Evolutionary conservation across 2,888 invertebrate genomes (phyloP), one percentile per base, ranked within the genome.

Genomic region (Xestia xanthographa): DNA sequence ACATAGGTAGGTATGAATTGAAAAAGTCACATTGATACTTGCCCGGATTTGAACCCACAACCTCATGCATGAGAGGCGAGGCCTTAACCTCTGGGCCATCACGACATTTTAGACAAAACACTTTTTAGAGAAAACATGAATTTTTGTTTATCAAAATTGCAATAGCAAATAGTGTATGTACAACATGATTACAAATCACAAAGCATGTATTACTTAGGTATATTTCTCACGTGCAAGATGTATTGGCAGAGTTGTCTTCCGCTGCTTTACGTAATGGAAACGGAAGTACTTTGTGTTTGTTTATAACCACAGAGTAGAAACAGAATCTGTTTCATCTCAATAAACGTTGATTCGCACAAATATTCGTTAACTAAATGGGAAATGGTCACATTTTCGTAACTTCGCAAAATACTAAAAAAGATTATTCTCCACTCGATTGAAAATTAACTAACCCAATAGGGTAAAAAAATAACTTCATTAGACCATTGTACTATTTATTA

Each of bases 191-290:
- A 26, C 38, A 77, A 69, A 67, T 69, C n/a, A 56, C 72, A 66
- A 83, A 9, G 50, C 66, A 34, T 58, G 34, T 11, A 72, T 3
- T 34, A 2, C 1, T 79, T 34, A 38, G n/a, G 41, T 58, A 75
- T 43, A 63, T 53, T 70, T n/a, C 66, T 70, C 80, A 83, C 80
- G 75, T 67, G 60, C 80, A 45, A 63, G 26, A 72, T 66, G 50
- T 83, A 45, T 79, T 83, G 84, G 75, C 80, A 83, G 34, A 50
- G 56, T 41, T 75, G 29, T 22, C 80, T 83, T 83, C 83, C 81
- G 84, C 43, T 58, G 48, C 8, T 26, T 74, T 34, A 63, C 50
- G 58, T 53, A 53, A 78, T 45, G 38, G 53, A 41, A 78, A 41
- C 66, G 81, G 81, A 82, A 83, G 69, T 66, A 79, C 38, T 56